Evolutionary conservation across 2,888 invertebrate species (phyloP).

Genomic region (Nowickia ferox): DNA sequence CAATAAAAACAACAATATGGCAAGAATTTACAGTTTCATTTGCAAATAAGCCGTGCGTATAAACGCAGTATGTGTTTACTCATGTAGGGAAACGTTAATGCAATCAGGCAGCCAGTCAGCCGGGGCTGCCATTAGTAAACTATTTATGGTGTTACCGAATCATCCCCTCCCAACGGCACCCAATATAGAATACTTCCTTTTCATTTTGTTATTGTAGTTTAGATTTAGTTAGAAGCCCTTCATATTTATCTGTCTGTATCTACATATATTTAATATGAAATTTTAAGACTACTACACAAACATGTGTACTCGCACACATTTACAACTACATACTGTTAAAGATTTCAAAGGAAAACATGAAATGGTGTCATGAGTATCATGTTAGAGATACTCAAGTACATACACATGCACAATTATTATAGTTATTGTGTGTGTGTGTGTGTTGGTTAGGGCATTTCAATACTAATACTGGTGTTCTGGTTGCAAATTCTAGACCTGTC

Average conservation of each 20-base stretch:
- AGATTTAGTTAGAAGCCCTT: neutral
- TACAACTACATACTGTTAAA: conserved; percentile 25
- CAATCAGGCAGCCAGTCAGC: conserved; percentile 20
- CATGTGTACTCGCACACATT: conserved; percentile 1
- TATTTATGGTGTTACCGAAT: conserved; percentile 52
- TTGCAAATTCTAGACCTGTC: conserved; percentile 62
- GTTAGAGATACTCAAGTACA: conserved; percentile 13
- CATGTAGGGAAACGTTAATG: neutral
- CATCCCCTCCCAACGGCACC: neutral
- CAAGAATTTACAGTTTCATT: too few relatives aligned
- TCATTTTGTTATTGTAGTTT: conserved; percentile 8
- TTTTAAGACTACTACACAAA: conserved; percentile 3
- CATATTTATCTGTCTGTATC: neutral
- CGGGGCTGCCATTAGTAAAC: conserved; percentile 33
- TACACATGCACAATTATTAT: neutral
- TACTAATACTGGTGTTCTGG: conserved; percentile 7
- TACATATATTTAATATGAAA: conserved; percentile 14
- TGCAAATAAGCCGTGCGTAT: too few relatives aligned
- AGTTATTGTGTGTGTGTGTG: neutral
- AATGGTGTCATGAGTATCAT: conserved; percentile 47
- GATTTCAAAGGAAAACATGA: conserved; percentile 47
- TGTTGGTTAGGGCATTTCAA: conserved; percentile 6
- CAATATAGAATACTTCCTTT: conserved; percentile 3
- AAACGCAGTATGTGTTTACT: neutral
- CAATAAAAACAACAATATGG: too few relatives aligned